These are phyloP conservation scores for Lomographa bimaculata DNA, from an alignment of 2,888 invertebrate genomes.

Conservation along the genomic window DNA sequence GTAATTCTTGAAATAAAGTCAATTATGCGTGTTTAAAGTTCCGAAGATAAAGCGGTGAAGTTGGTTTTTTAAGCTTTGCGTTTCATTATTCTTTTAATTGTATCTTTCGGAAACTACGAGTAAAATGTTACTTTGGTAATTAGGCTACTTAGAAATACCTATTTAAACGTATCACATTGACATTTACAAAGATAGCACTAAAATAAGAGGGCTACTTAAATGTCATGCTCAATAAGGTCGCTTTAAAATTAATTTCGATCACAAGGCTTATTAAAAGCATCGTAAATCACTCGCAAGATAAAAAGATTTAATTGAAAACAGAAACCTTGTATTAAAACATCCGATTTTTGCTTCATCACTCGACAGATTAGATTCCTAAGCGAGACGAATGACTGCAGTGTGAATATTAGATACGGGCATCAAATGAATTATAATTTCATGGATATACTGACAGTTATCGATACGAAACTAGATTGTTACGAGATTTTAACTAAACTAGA, in stretches of 20 bases:
- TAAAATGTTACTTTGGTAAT: too few relatives aligned
- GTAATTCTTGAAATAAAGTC: too few relatives aligned
- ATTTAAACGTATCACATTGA: too few relatives aligned
- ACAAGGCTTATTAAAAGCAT: conserved; percentile 38
- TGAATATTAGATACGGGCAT: conserved; percentile 66
- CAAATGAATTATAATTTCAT: conserved; percentile 52
- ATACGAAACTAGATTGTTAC: conserved; percentile 5
- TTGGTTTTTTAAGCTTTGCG: too few relatives aligned
- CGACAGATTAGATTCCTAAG: conserved; percentile 70
- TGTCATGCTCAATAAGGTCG: not conserved
- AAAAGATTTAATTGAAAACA: conserved; percentile 73
- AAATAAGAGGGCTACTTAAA: too few relatives aligned
- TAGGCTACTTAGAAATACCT: too few relatives aligned
- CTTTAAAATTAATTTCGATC: conserved; percentile 41
- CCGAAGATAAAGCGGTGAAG: too few relatives aligned
- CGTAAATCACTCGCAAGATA: conserved; percentile 71
- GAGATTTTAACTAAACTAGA: not conserved
- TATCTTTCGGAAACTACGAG: too few relatives aligned
- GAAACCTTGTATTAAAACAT: conserved; percentile 58
- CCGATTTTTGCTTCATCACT: conserved; percentile 70
- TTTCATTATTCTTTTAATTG: too few relatives aligned
- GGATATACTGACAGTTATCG: conserved; percentile 37
- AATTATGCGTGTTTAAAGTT: too few relatives aligned
- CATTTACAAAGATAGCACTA: too few relatives aligned
- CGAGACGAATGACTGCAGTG: conserved; percentile 70